Conservation (phyloP, 2,113 vertebrate species). For the Spilogale gracilis region DNA sequence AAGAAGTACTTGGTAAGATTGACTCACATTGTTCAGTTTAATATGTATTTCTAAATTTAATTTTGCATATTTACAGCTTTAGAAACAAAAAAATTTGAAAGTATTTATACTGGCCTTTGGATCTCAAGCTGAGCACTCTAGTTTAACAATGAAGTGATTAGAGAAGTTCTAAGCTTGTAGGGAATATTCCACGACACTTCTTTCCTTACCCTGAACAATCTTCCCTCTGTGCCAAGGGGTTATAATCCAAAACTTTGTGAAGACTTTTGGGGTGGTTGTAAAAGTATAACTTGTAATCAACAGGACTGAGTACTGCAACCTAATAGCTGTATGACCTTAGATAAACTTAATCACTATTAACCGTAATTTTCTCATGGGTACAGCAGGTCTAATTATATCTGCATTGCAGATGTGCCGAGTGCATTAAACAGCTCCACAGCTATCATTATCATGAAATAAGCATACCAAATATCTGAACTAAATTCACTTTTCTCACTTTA, state of each 20-base stretch:
- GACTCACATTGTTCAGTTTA: background rate
- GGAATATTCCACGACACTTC: background rate
- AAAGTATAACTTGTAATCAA: background rate
- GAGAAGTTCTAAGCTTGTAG: background rate
- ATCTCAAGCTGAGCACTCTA: conserved; percentile 19
- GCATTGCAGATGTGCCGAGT: background rate
- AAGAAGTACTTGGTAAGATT: background rate
- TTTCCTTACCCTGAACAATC: background rate
- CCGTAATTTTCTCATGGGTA: background rate
- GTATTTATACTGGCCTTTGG: background rate
- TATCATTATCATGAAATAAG: conserved; percentile 29
- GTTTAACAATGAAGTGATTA: background rate
- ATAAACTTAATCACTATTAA: background rate
- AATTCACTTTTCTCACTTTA: background rate
- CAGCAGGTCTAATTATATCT: background rate
- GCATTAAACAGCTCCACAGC: background rate
- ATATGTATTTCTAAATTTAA: conserved; percentile 39
- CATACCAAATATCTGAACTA: background rate
- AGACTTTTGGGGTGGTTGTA: background rate
- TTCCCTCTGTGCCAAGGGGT: background rate
- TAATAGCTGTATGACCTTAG: background rate
- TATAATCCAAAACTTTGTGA: background rate
- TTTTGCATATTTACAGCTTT: background rate
- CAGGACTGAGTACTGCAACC: background rate
- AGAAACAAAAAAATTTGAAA: background rate